Evolutionary conservation across 2,113 vertebrate species (phyloP).

Genomic region (Laterallus jamaicensis): DNA sequence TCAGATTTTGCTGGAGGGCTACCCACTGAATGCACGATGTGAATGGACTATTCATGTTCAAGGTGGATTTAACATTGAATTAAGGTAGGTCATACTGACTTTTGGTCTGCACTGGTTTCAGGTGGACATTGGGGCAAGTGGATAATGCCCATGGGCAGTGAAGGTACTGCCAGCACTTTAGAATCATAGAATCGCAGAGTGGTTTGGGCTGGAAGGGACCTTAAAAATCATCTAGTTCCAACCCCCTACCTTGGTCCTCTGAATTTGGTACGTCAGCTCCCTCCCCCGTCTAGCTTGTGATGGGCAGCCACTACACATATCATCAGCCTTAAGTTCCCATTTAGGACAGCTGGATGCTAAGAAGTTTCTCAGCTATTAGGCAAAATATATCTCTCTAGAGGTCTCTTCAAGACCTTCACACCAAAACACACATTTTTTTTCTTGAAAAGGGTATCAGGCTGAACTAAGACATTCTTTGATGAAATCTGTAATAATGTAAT

Average conservation of each 20-base stretch:
- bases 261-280: background rate
- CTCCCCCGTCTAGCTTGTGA: background rate
- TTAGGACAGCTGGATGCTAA: background rate
- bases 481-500: no score
- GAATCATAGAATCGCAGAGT: no score
- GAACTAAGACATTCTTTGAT: background rate
- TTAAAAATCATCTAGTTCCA: no score
- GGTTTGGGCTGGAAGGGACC: no score
- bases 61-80: constrained; percentile 86
- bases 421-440: background rate
- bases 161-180: background rate
- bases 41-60: constrained; percentile 94
- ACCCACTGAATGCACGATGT: constrained; percentile 92
- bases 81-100: constrained; percentile 78
- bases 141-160: background rate
- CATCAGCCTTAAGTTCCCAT: background rate
- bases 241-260: background rate
- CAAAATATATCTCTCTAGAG: background rate
- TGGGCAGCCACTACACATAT: background rate
- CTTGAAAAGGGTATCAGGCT: background rate
- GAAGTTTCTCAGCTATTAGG: background rate
- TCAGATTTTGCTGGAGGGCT: constrained; percentile 93
- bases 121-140: background rate
- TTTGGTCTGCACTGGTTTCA: background rate
- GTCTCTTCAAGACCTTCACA: background rate